Base-by-base conservation (phyloP, 2,113 vertebrate species). In the Stercorarius parasiticus region DNA sequence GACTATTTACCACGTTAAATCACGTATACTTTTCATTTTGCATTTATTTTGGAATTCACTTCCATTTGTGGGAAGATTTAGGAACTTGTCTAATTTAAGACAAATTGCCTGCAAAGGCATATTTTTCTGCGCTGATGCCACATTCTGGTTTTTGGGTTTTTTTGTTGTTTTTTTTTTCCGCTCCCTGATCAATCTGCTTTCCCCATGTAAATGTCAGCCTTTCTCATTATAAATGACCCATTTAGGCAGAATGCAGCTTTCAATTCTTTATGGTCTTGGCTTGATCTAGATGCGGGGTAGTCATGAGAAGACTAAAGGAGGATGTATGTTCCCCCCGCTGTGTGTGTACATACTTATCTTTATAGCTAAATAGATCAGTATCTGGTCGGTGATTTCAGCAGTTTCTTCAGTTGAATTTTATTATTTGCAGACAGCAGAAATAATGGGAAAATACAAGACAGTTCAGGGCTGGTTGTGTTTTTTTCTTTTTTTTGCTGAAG, bases 191-290 rank as follows among this genome's bases (percentile, higher is more conserved):
- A 94, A 11, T 92, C 85, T 94, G 71, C 55, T 91, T 95, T 62
- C 61, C 91, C 91, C 81, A 77, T 91, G 74, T 55, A 90, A 97
- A 95, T 96, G 83, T 94, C 29, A 10, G 74, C 66, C 61, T 94
- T 97, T 97, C 82, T 97, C 91, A 94, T 96, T 96, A 90, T 85
- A 97, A 86, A 78, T 97, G 95, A 98, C 90, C 90, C 94, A 97
- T 96, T 98, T 95, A 96, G 76, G 61, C 56, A 93, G 94, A 94
- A 96, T 67, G 49, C 80, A 94, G 89, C 45, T 95, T 71, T 93
- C 65, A 80, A 95, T 81, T 77, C 58, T 96, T 91, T 96, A 91
- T 95, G 70, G 42, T 82, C 53, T 94, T 79, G 36, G 13, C 50
- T 86, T 88, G 90, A 71, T 89, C 58, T 82, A 58, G 62, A 90